These are phyloP conservation scores for Leptinotarsa undecemlineata DNA, from an alignment of 1,140 invertebrate genomes.

Conservation along the genomic window DNA sequence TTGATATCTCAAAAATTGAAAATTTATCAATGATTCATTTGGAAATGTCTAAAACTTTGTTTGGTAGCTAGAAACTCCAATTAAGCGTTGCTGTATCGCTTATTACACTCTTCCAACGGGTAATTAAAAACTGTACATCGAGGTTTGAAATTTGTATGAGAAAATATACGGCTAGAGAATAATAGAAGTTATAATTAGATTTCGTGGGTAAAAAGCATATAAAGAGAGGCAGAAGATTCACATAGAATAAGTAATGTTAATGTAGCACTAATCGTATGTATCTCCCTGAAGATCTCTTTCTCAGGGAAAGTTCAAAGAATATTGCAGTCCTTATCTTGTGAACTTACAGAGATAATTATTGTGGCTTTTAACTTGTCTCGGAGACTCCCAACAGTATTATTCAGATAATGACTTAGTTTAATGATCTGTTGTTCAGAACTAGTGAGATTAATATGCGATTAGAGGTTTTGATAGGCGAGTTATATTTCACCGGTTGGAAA, in stretches of 20 bases:
- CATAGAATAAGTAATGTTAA: slow-evolving; percentile 34
- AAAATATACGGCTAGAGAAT: slow-evolving; percentile 18
- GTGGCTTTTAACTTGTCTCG: slow-evolving; percentile 26
- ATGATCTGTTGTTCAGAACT: neutral
- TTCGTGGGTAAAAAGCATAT: slow-evolving; percentile 28
- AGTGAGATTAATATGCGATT: neutral
- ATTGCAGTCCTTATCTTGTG: slow-evolving; percentile 32
- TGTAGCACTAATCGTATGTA: slow-evolving; percentile 37
- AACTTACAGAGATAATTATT: slow-evolving; percentile 35
- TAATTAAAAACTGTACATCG: slow-evolving; percentile 2
- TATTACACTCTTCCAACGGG: neutral
- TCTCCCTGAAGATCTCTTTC: slow-evolving; percentile 31
- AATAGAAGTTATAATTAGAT: slow-evolving; percentile 30
- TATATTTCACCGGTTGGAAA: neutral
- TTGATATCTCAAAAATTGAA: too few species aligned
- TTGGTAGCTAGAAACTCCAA: too few species aligned
- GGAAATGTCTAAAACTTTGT: too few species aligned
- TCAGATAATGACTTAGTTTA: slow-evolving; percentile 27
- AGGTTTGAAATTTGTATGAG: slow-evolving; percentile 5
- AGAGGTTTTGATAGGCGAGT: neutral
- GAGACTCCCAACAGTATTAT: slow-evolving; percentile 20
- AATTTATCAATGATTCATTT: too few species aligned
- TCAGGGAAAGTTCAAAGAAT: slow-evolving; percentile 28
- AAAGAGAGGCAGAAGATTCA: slow-evolving; percentile 26
- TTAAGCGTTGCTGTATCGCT: neutral